Percentiles rank a stretch among this genome's conserved stretches.
Evolutionary conservation across 2,888 invertebrate species (phyloP).

Genomic region (Schizaphis graminum): DNA sequence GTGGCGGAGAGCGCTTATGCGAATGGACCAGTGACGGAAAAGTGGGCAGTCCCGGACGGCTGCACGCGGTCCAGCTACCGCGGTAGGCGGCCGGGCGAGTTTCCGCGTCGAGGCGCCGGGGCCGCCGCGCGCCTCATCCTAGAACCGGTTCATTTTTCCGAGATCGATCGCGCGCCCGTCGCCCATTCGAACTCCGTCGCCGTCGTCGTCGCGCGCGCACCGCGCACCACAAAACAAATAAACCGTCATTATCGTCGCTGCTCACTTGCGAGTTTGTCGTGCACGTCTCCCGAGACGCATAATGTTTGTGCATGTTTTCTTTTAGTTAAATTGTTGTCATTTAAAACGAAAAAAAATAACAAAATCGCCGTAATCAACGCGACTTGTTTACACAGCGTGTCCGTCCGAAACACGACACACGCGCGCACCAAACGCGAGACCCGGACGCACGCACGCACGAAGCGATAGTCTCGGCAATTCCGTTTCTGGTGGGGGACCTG

Average conservation of each 20-base stretch:
- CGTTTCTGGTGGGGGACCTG: neutral
- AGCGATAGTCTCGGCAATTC: neutral
- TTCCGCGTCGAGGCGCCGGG: neutral
- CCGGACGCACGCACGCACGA: neutral
- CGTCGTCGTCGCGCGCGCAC: neutral
- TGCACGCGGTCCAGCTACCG: neutral
- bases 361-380: neutral
- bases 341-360: neutral
- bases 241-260: neutral
- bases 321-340: neutral
- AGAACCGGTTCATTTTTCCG: conserved; percentile 51
- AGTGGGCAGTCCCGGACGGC: conserved; percentile 51
- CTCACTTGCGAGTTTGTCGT: neutral
- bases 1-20: neutral
- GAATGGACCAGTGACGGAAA: conserved; percentile 41
- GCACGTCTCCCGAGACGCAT: neutral
- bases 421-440: neutral
- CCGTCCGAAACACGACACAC: neutral
- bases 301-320: neutral
- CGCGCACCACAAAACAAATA: neutral
- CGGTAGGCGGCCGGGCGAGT: neutral
- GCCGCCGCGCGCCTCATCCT: neutral
- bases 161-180: neutral
- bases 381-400: neutral
- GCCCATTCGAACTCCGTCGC: neutral